Conservation (phyloP, 2,797 vertebrate genomes). For the Intellagama lesueurii region DNA sequence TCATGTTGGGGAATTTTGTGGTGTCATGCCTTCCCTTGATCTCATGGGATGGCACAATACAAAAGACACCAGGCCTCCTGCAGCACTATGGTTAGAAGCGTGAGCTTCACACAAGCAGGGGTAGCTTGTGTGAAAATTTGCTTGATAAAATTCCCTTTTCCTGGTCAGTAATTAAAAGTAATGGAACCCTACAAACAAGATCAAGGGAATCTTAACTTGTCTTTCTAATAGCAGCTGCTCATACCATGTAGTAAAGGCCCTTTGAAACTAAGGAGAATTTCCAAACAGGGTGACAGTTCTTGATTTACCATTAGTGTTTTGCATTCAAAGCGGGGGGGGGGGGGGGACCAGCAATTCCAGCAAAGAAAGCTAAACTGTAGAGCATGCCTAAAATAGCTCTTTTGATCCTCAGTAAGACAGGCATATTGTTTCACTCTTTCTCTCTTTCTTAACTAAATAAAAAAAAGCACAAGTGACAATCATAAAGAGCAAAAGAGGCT, state of each 20-base stretch:
- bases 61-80: no score
- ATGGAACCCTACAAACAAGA: background rate
- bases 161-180: background rate
- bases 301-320: background rate
- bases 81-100: background rate
- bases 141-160: background rate
- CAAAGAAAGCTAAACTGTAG: background rate
- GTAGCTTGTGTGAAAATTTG: background rate
- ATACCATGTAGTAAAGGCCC: background rate
- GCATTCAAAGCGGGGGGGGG: background rate
- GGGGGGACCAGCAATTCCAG: background rate
- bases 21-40: background rate
- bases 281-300: background rate
- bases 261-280: background rate
- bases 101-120: background rate
- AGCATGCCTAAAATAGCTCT: background rate
- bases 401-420: background rate
- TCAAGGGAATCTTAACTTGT: background rate
- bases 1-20: no score
- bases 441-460: conserved; percentile 5
- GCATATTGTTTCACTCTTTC: background rate
- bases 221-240: background rate
- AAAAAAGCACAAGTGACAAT: background rate
- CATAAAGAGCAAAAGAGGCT: background rate
- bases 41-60: no score